Conservation (phyloP, 37 sponge, comb jelly and placozoan species). For the Diacarnus erythraeanus region DNA sequence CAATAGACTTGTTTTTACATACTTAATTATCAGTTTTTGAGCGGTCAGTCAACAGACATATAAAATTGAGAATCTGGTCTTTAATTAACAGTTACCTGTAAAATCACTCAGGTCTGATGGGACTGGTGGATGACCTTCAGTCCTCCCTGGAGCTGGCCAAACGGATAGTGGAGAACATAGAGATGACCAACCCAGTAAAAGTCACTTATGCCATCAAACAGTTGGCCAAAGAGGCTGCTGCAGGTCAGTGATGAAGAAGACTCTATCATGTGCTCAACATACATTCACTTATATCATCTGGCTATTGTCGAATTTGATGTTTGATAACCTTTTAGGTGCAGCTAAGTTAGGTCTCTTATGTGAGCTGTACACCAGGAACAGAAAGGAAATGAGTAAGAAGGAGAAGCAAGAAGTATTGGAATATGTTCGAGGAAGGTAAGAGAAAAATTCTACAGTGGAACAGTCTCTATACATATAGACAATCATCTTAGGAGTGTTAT, state of each 20-base stretch:
- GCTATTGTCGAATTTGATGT: neutral
- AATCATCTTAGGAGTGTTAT: too few species aligned
- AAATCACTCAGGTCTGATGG: conserved; percentile 36
- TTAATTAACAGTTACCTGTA: too few species aligned
- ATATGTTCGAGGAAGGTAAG: conserved; percentile 50
- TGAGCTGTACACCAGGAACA: conserved; percentile 56
- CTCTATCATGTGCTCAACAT: neutral
- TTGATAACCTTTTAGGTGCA: conserved; percentile 8
- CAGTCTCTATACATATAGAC: too few species aligned
- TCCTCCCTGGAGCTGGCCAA: conserved; percentile 24
- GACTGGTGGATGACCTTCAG: conserved; percentile 50
- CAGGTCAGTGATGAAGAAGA: conserved; percentile 39
- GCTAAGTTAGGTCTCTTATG: conserved; percentile 62
- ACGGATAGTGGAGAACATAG: conserved; percentile 22
- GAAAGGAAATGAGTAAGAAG: conserved; percentile 53
- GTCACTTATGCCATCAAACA: conserved; percentile 61
- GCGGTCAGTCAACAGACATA: too few species aligned
- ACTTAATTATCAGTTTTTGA: too few species aligned
- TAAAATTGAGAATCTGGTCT: too few species aligned
- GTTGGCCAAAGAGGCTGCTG: conserved; percentile 50
- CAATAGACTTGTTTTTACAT: too few species aligned
- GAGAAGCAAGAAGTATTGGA: conserved; percentile 60
- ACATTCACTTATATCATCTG: neutral
- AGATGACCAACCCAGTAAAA: conserved; percentile 55
- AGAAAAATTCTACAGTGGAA: too few species aligned